Base-by-base conservation (phyloP, 2,888 invertebrate genomes). In the Chaitophorus viminalis region DNA sequence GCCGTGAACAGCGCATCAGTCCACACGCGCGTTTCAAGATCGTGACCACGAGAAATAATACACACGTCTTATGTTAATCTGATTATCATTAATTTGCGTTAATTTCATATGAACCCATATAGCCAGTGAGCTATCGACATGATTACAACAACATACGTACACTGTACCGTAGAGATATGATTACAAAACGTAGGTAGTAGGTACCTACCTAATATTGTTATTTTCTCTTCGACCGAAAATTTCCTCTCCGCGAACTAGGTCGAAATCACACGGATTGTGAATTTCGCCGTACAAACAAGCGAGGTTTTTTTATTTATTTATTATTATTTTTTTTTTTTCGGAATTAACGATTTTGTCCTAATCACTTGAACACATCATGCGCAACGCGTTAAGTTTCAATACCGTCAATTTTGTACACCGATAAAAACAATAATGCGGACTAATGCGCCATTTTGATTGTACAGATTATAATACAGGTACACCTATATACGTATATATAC, bases 21-120 rank as follows among this genome's bases (percentile, higher is more conserved):
- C 46, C 5, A 46, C 39, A 39, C 70, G 68, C 39, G 29, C 70
- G 68, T 78, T 85, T 85, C 85, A 70, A 85, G 78, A 78, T 78
- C 85, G 85, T 78, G 77, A 77, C 52, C 85, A 39, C 70, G 33
- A 78, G 70, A 36, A 85, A 52, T 31, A 65, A 18, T n/a, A n/a
- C 77, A 31, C 68, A 29, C 60, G n/a, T 54, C 36, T 54, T 52
- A 5, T 72, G 31, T 81, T 82, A 82, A 82, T 82, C 21, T 60
- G 25, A 60, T 60, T 60, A 60, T 25, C 60, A 60, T 60, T 60
- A 25, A 0, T 72, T 72, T 33, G 9, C 52, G 39, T 81, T 8
- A 78, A 46, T 29, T 29, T 29, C 17, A 31, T 14, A 31, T 31
- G 33, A 79, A n/a, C 33, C 31, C 18, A 74, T 74, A 54, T 33